Base-by-base conservation (phyloP, 2,797 vertebrate species). In the Dermochelys coriacea region DNA sequence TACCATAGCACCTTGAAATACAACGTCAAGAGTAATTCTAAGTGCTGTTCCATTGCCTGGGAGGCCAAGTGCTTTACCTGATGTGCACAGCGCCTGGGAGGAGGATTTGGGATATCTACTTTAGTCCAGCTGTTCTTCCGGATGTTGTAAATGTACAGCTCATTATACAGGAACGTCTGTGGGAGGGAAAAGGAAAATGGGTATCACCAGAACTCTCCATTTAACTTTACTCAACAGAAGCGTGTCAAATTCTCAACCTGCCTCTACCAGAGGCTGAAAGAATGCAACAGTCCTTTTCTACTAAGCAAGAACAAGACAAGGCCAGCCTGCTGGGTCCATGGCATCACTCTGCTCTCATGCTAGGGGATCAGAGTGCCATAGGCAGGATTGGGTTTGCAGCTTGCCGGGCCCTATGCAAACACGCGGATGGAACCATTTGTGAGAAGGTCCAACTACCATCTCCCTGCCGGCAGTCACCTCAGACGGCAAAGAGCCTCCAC, bases 81-180 rank as follows among this genome's bases (percentile, higher is more conserved):
- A 95, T 99, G 99, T 88, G 99, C 98, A 94, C 99, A 99, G 78
- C 99, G 98, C 11, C 99, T 98, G 0, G 99, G 99, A 8, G 99
- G 99, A 0, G 99, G 98, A 91, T 98, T 99, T 31, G 99, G 99
- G 94, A 99, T 98, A 79, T 99, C 99, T 0, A 99, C 97, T 75
- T 99, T 99, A 34, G 98, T 96, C 99, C 99, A 99, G 84, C 97
- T 97, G 96, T 99, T 99, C 98, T 99, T 99, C 95, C 98, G 99
- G 93, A 99, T 99, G 96, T 98, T 99, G 98, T 99, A 99, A 97
- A 99, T 91, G 88, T 98, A 99, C 23, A 99, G 97, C 4, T 99
- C 99, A 0, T 99, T 99, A 96, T 99, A 99, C 57, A 99, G 92
- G 83, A 98, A 99, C 0, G 99, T 99, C 99, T 99, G 98, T 27